Conservation (phyloP, 2,888 invertebrate species). For the Eristalis tenax region DNA sequence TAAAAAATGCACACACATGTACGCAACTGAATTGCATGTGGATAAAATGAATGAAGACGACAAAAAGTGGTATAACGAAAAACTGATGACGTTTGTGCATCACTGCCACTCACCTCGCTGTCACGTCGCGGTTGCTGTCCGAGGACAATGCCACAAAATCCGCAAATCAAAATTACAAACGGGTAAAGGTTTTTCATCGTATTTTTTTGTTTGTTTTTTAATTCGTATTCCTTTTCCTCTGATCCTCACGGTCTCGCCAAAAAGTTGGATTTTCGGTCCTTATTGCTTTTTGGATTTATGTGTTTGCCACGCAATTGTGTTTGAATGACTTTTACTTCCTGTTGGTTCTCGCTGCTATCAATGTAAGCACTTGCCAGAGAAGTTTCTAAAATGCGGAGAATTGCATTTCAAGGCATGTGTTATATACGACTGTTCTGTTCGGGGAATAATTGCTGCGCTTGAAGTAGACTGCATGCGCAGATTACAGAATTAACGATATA, state of each 20-base stretch:
- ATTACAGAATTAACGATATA: conserved; percentile 35
- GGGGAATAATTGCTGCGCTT: conserved; percentile 41
- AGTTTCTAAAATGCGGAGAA: conserved; percentile 31
- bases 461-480: conserved; percentile 2
- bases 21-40: conserved; percentile 1
- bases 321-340: too few species aligned
- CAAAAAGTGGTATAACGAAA: not conserved
- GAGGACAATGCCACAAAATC: conserved; percentile 55
- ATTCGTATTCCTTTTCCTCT: not conserved
- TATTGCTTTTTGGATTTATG: not conserved
- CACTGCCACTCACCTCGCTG: conserved; percentile 63
- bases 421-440: conserved; percentile 28
- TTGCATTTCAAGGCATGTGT: conserved; percentile 34
- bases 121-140: conserved; percentile 68
- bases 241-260: not conserved
- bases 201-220: too few species aligned
- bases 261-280: not conserved
- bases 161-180: conserved; percentile 62
- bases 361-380: conserved; percentile 14
- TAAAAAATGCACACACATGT: not conserved
- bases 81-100: conserved; percentile 29
- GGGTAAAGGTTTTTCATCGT: conserved; percentile 49
- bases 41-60: not conserved
- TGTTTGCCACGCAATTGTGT: too few species aligned
- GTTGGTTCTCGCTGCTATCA: not conserved